Evolutionary conservation across 2,797 vertebrate genomes (phyloP).

Genomic region (Phaenicophaeus curvirostris): DNA sequence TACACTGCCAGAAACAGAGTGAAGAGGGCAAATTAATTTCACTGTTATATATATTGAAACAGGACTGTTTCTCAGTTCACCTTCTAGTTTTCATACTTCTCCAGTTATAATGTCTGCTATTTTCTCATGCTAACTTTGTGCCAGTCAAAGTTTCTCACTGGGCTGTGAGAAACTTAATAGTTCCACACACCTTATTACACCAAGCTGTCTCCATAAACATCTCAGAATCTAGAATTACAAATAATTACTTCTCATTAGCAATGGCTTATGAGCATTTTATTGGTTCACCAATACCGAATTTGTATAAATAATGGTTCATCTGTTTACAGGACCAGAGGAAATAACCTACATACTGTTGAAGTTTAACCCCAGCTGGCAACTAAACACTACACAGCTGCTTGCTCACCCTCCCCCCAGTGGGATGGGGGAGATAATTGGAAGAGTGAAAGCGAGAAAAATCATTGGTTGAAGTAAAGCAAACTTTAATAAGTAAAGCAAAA

Average conservation of each 20-base stretch:
- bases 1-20: not conserved
- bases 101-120: not conserved
- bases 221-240: slow-evolving; percentile 41
- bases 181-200: slow-evolving; percentile 21
- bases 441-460: no score
- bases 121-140: not conserved
- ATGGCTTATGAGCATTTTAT: slow-evolving; percentile 59
- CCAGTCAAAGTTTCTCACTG: not conserved
- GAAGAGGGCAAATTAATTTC: not conserved
- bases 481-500: no score
- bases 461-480: no score
- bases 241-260: slow-evolving; percentile 62
- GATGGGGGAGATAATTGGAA: no score
- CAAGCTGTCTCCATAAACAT: slow-evolving; percentile 7
- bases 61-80: not conserved
- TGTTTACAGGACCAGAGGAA: not conserved
- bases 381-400: no score
- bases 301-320: slow-evolving; percentile 44
- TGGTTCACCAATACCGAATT: slow-evolving; percentile 47
- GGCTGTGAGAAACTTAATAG: slow-evolving; percentile 10
- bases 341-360: not conserved
- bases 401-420: no score
- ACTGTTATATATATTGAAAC: not conserved
- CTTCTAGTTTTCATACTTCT: not conserved
- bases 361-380: no score